Evolutionary conservation across 2,113 vertebrate species (phyloP).

Genomic region (Perccottus glenii): DNA sequence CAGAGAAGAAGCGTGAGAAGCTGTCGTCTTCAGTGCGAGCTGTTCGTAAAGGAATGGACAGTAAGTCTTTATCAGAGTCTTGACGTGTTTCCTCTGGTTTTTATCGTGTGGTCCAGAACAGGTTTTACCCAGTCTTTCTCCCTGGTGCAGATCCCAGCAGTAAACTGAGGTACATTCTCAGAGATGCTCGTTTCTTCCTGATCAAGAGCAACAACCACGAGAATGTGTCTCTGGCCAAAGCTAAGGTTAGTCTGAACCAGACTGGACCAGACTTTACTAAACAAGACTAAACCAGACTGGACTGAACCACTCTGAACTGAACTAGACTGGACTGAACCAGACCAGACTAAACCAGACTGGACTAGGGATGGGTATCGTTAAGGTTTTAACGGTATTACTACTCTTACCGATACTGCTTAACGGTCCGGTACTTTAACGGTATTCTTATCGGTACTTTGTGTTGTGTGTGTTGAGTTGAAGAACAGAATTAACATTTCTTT

Average conservation of each 20-base stretch:
- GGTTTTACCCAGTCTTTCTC: not conserved
- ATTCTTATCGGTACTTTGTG: too few species aligned
- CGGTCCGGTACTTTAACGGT: too few species aligned
- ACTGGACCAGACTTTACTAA: not conserved
- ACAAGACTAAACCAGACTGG: too few species aligned
- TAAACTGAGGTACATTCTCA: slow-evolving; percentile 93
- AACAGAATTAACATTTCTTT: too few species aligned
- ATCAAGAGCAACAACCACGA: slow-evolving; percentile 99
- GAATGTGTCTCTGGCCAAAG: slow-evolving; percentile 97
- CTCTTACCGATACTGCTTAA: too few species aligned
- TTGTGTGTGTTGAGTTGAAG: too few species aligned
- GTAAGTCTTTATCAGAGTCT: slow-evolving; percentile 35
- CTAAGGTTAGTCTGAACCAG: slow-evolving; percentile 81
- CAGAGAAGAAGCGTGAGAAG: slow-evolving; percentile 98
- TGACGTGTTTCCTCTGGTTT: too few species aligned
- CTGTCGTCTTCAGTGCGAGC: slow-evolving; percentile 97
- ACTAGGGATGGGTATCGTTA: too few species aligned
- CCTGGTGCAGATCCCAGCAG: slow-evolving; percentile 88
- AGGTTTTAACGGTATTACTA: too few species aligned
- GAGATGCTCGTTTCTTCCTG: slow-evolving; percentile 95
- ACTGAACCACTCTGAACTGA: too few species aligned
- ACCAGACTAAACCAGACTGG: too few species aligned
- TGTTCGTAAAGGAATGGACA: slow-evolving; percentile 93
- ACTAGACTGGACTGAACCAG: too few species aligned
- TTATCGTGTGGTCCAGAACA: not conserved